Conservation (phyloP, 2,888 invertebrate species). For the Spatulosminthurus flaviceps region DNA sequence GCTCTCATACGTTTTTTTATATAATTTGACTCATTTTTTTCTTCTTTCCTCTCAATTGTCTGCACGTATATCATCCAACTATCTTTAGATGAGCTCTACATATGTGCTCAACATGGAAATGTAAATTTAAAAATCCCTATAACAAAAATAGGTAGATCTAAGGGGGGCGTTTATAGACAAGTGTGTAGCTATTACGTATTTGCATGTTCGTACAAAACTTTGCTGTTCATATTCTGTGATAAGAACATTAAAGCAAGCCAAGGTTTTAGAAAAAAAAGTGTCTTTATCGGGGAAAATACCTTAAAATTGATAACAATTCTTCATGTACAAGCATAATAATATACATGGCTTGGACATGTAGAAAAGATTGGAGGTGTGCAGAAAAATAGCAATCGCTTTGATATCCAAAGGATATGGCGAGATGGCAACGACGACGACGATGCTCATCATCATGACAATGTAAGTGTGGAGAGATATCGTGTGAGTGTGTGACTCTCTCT, state of each 20-base stretch:
- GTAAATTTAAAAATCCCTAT: no score
- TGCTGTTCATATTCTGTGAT: slow-evolving; percentile 19
- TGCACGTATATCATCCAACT: not conserved
- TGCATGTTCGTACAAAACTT: not conserved
- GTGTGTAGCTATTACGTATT: not conserved
- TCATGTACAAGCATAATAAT: no score
- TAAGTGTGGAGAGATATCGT: slow-evolving; percentile 30
- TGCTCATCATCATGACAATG: slow-evolving; percentile 26
- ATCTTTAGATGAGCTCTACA: no score
- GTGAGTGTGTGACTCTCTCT: slow-evolving; percentile 11
- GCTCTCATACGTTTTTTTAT: not conserved
- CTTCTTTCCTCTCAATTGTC: not conserved
- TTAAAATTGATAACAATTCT: slow-evolving; percentile 31
- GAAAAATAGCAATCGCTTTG: slow-evolving; percentile 8
- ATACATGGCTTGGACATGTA: no score
- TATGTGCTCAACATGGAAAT: no score
- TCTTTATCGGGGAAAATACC: slow-evolving; percentile 30
- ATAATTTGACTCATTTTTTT: slow-evolving; percentile 6
- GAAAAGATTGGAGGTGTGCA: not conserved
- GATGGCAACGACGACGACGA: slow-evolving; percentile 7
- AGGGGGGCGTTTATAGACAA: slow-evolving; percentile 32
- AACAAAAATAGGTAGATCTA: no score
- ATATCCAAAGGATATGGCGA: not conserved
- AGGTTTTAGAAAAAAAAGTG: slow-evolving; percentile 30
- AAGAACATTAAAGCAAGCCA: slow-evolving; percentile 35